Evolutionary conservation across 2,888 invertebrate genomes (phyloP).

Genomic region (Enchytraeus crypticus): DNA sequence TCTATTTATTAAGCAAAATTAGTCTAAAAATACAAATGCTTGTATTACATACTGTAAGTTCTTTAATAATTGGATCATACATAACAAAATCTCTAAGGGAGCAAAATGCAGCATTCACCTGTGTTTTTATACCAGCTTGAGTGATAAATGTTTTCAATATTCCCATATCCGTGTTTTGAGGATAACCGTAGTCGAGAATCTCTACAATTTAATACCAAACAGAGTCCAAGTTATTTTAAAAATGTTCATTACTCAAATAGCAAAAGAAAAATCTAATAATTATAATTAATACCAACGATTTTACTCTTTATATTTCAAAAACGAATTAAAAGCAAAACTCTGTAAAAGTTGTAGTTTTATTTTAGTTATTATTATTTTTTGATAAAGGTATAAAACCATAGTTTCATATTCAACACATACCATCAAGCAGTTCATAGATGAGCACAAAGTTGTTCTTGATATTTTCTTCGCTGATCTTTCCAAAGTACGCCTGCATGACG

Average conservation of each 20-base stretch:
- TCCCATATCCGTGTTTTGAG: constrained; percentile 98
- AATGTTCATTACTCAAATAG: background rate
- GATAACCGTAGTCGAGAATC: constrained; percentile 98
- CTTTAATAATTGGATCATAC: no score
- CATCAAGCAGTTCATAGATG: constrained; percentile 95
- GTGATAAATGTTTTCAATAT: constrained; percentile 98
- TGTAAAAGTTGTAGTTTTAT: no score
- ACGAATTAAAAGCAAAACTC: no score
- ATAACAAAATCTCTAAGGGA: no score
- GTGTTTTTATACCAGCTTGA: constrained; percentile 93
- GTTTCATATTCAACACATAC: constrained; percentile 52
- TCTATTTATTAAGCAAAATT: no score
- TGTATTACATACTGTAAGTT: no score
- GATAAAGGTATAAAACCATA: no score
- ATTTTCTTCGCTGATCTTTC: constrained; percentile 98
- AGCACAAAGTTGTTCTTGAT: constrained; percentile 99
- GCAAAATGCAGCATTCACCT: constrained; percentile 30
- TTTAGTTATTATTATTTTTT: no score
- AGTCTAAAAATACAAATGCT: no score
- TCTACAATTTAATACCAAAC: constrained; percentile 62
- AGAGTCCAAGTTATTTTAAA: background rate
- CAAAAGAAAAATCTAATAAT: background rate
- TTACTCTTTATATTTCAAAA: no score
- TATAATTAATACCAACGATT: no score
- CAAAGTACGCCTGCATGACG: constrained; percentile 99